Evolutionary conservation across 2,888 invertebrate species (phyloP).

Genomic region (Rutpela maculata): DNA sequence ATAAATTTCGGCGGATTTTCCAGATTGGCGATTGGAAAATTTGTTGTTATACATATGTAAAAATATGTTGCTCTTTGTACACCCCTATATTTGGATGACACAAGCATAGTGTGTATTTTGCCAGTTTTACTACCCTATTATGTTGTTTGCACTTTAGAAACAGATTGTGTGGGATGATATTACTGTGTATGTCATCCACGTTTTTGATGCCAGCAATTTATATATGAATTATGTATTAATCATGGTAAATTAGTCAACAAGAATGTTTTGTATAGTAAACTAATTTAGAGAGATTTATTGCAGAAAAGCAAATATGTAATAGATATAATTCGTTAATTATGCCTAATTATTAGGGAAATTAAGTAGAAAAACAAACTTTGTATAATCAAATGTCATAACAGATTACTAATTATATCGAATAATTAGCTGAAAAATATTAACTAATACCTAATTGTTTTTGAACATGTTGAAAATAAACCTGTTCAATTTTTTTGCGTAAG

Average conservation of each 20-base stretch:
- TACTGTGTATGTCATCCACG: conserved; percentile 53
- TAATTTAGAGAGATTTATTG: conserved; percentile 53
- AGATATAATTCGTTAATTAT: conserved; percentile 49
- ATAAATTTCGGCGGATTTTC: not conserved
- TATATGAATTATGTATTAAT: conserved; percentile 56
- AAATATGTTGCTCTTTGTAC: conserved; percentile 28
- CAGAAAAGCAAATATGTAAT: conserved; percentile 46
- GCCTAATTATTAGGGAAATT: conserved; percentile 43
- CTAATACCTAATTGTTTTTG: conserved; percentile 6
- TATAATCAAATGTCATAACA: conserved; percentile 25
- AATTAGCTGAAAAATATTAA: conserved; percentile 40
- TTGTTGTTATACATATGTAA: conserved; percentile 10
- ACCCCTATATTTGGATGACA: conserved; percentile 30
- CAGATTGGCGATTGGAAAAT: not conserved
- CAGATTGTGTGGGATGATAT: conserved; percentile 52
- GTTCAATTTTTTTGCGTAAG: no score
- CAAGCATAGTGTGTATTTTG: conserved; percentile 29
- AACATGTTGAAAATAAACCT: not conserved
- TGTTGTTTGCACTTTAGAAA: conserved; percentile 55
- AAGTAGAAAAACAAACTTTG: conserved; percentile 46
- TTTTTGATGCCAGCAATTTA: conserved; percentile 54
- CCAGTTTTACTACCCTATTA: conserved; percentile 49
- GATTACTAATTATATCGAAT: conserved; percentile 27
- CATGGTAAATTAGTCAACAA: conserved; percentile 56
- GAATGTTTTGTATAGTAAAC: conserved; percentile 55